These are phyloP conservation scores for Apis cerana DNA, from an alignment of 1,140 invertebrate genomes.

Conservation along the genomic window DNA sequence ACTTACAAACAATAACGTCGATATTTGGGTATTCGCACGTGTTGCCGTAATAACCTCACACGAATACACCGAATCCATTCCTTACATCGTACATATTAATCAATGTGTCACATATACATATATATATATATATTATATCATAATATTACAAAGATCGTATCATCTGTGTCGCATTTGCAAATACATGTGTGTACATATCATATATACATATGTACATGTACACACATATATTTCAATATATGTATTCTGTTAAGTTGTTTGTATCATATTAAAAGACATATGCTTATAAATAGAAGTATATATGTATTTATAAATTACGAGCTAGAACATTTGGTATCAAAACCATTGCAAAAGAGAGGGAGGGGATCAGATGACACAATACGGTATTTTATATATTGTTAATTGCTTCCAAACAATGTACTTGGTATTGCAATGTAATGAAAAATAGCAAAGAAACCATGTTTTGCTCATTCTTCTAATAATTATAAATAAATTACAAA, in stretches of 20 bases:
- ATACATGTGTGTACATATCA: conserved; percentile 60
- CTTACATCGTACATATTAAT: conserved; percentile 67
- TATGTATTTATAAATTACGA: conserved; percentile 69
- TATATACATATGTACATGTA: conserved; percentile 48
- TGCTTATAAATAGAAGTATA: conserved; percentile 41
- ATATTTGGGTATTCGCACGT: conserved; percentile 65
- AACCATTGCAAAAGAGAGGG: conserved; percentile 69
- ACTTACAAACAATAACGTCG: conserved; percentile 72
- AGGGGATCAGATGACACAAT: conserved; percentile 43
- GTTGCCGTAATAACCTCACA: conserved; percentile 70
- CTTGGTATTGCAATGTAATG: no score
- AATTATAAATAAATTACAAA: conserved; percentile 17
- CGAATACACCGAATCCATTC: conserved; percentile 61
- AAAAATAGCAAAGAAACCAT: neutral
- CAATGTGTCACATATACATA: conserved; percentile 63
- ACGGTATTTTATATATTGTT: neutral
- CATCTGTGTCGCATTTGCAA: conserved; percentile 6
- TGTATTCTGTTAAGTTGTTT: conserved; percentile 14
- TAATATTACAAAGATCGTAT: conserved; percentile 53
- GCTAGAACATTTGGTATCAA: conserved; percentile 74
- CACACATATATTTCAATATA: conserved; percentile 58
- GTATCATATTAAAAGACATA: neutral
- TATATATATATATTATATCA: conserved; percentile 58
- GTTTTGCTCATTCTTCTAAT: neutral
- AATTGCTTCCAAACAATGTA: neutral